Conservation (phyloP, 2,797 vertebrate species). For the Labeo calbasu region DNA sequence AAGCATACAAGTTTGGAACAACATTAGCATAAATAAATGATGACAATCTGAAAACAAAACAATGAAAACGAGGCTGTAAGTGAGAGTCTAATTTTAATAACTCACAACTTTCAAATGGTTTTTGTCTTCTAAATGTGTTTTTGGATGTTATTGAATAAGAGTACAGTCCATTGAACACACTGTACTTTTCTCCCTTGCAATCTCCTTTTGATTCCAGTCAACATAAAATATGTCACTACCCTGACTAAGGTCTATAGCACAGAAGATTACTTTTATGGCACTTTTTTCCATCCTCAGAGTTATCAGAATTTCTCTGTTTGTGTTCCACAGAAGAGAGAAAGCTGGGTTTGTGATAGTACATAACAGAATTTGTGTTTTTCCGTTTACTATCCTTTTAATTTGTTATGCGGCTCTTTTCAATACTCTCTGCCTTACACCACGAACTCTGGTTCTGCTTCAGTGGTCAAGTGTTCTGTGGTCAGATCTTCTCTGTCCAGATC, state of each 20-base stretch:
- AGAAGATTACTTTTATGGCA: not conserved
- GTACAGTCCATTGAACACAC: not conserved
- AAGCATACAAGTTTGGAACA: not conserved
- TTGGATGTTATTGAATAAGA: not conserved
- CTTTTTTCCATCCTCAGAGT: not conserved
- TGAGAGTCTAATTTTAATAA: not conserved
- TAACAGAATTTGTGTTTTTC: not conserved
- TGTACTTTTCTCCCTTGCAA: not conserved
- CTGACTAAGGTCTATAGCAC: not conserved
- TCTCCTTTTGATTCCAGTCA: not conserved
- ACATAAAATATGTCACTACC: not conserved
- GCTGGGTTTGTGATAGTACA: not conserved
- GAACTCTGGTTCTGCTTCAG: slow-evolving; percentile 94
- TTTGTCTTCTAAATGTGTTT: too few relatives aligned
- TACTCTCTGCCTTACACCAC: slow-evolving; percentile 83
- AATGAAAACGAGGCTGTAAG: not conserved
- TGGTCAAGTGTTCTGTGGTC: slow-evolving; percentile 74
- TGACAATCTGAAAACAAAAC: too few relatives aligned
- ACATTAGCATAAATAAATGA: not conserved
- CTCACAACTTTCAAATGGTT: not conserved
- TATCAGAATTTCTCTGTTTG: not conserved
- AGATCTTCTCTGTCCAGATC: slow-evolving; percentile 69
- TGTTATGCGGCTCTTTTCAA: slow-evolving; percentile 33
- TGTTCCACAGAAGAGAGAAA: not conserved
- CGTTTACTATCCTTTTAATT: slow-evolving; percentile 20